These are phyloP conservation scores for Rhea pennata DNA, from an alignment of 2,113 vertebrate genomes.

Conservation along the genomic window DNA sequence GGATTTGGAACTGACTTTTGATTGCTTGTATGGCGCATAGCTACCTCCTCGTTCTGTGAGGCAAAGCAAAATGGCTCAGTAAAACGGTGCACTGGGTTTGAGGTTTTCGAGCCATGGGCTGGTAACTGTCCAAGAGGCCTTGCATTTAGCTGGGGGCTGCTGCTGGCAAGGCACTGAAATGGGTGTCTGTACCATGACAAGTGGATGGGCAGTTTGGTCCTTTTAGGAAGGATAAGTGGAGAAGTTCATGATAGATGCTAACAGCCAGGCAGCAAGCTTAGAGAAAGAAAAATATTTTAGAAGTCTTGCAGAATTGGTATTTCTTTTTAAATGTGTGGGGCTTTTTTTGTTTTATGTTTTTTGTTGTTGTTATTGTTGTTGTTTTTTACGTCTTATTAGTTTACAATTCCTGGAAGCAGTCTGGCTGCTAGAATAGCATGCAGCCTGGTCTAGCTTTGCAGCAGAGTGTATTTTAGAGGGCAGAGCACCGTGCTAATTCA, in stretches of 20 bases:
- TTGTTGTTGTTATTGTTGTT: too few relatives aligned
- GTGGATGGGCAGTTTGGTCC: background rate
- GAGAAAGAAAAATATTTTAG: background rate
- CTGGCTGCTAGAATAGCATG: background rate
- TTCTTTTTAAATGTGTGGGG: background rate
- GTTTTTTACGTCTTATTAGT: background rate
- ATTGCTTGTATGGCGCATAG: background rate
- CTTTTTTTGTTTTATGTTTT: background rate
- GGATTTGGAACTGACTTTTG: background rate
- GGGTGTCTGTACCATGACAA: background rate
- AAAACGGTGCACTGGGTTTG: background rate
- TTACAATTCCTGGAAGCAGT: rapidly evolving
- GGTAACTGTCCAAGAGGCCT: background rate
- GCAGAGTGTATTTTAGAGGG: background rate
- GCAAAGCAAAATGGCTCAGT: background rate
- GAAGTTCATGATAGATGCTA: background rate
- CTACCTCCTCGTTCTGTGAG: background rate
- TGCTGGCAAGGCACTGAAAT: background rate
- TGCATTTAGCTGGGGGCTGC: background rate
- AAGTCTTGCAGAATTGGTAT: background rate
- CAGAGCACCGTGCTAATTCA: background rate
- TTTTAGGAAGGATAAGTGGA: background rate
- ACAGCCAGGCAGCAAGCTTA: background rate
- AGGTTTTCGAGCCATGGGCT: background rate
- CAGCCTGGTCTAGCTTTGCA: rapidly evolving